Conservation (phyloP, 2,113 vertebrate species). For the Atherinomorus stipes region DNA sequence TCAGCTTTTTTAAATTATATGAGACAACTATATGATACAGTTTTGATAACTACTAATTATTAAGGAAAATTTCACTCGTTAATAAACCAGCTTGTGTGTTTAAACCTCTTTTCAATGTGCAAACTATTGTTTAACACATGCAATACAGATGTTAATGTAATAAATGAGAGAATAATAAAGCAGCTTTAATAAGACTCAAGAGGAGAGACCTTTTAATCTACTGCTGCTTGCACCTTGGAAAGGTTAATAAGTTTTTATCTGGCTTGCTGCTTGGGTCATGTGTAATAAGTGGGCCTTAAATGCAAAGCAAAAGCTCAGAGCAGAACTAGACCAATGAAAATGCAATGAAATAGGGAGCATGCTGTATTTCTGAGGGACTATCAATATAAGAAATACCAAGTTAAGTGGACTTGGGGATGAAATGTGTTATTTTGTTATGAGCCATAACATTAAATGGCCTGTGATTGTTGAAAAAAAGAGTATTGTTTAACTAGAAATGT, state of each 20-base stretch:
- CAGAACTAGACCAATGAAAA: background rate
- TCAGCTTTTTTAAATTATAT: background rate
- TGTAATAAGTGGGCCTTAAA: conserved; percentile 22
- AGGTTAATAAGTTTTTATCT: conserved; percentile 44
- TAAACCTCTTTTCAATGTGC: background rate
- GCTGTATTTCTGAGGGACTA: background rate
- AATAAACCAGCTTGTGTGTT: no score
- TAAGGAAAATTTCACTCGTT: no score
- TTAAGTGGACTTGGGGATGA: background rate
- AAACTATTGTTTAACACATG: background rate
- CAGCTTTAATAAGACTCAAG: background rate
- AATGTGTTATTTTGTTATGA: background rate
- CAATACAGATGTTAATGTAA: background rate
- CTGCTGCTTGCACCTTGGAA: conserved; percentile 18
- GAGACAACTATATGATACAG: no score
- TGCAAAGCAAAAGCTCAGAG: conserved; percentile 20
- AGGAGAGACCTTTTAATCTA: conserved; percentile 20
- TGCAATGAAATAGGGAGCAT: no score
- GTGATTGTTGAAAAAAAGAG: background rate
- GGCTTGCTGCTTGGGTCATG: conserved; percentile 14
- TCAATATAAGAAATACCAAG: no score
- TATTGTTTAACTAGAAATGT: conserved; percentile 7
- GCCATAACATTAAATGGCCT: background rate
- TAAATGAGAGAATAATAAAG: no score
- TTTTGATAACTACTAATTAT: no score